A percentile compares a stretch with the other conserved stretches of the same genome.
phyloP scores from a whole-genome alignment of 2,113 vertebrate species.

The Pandion haliaetus region DNA sequence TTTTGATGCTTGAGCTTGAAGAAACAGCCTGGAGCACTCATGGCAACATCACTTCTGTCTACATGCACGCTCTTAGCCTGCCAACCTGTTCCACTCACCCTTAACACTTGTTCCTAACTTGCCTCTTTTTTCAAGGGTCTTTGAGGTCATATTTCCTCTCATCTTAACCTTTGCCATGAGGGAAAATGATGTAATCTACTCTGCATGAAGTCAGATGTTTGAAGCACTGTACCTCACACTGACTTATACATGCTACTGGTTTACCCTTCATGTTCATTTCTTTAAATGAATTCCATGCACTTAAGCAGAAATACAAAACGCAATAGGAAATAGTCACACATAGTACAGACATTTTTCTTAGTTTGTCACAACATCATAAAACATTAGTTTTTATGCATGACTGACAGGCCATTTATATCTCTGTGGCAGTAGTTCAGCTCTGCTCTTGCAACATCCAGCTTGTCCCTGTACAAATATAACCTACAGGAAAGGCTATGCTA shows the following conservation, averaged over 20 bases:
- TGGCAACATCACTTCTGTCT: background rate
- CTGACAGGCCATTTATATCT: background rate
- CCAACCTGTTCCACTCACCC: background rate
- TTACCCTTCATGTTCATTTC: background rate
- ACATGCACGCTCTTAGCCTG: background rate
- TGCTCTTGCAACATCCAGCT: background rate
- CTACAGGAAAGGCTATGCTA: background rate
- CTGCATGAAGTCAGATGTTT: background rate
- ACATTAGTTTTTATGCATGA: background rate
- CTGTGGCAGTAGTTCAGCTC: background rate
- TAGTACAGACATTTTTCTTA: background rate
- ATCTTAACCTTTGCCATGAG: background rate
- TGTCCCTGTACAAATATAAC: background rate
- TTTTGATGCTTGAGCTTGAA: background rate
- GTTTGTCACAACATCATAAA: background rate
- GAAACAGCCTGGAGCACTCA: background rate
- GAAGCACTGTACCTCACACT: background rate
- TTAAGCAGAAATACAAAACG: background rate
- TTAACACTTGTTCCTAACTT: background rate
- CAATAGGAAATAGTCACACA: background rate
- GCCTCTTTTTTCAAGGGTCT: background rate
- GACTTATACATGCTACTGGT: background rate
- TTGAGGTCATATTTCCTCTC: background rate
- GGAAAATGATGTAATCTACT: background rate
- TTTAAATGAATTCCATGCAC: background rate